Base-by-base conservation (phyloP, 2,797 vertebrate genomes). In the Rhynchonycteris naso region DNA sequence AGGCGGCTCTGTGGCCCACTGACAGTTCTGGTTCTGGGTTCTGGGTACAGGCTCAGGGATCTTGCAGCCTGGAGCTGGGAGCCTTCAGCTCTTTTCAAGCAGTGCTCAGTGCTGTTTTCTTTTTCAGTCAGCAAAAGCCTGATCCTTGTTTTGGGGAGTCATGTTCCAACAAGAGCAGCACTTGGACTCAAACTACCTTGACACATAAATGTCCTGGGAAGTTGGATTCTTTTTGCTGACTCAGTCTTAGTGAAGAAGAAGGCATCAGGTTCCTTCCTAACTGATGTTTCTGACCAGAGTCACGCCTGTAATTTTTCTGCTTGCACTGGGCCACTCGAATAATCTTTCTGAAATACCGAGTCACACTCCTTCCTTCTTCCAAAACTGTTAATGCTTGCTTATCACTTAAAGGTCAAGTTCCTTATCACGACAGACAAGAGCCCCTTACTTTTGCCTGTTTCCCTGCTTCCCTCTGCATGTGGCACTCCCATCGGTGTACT, bases 61-160 rank as follows among this genome's bases (percentile, higher is more conserved):
- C 38, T 38, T 68, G 24, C 8, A 69, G 28, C 3, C 16, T 79
- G 19, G 14, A 86, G 30, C 80, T 56, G 58, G 75, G 72, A 88
- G 19, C 7, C 21, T 30, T 56, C 16, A 59, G 14, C 24, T 15
- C 11, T 68, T 89, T 69, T 54, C 52, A 59, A 79, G 81, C 7
- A 43, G 35, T 24, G 38, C 24, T 56, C 21, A 43, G 1, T 3
- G 18, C 35, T 59, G 54, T 90, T 79, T 63, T 18, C 33, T 80
- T 54, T 92, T 61, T 69, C 56, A 47, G 50, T 56, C 50, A 74
- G 30, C 47, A 59, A 50, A 79, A 75, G 22, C 66, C 43, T 12
- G 38, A 30, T 91, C 47, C 30, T 93, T 86, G 47, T 90, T 86
- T 85, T 66, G 54, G 66, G 59, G 90, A 71, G 50, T 88, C 24